Evolutionary conservation across 1,140 invertebrate species (phyloP), one percentile per base, ranked within the genome.

Genomic region (Drosophila chauvacae): DNA sequence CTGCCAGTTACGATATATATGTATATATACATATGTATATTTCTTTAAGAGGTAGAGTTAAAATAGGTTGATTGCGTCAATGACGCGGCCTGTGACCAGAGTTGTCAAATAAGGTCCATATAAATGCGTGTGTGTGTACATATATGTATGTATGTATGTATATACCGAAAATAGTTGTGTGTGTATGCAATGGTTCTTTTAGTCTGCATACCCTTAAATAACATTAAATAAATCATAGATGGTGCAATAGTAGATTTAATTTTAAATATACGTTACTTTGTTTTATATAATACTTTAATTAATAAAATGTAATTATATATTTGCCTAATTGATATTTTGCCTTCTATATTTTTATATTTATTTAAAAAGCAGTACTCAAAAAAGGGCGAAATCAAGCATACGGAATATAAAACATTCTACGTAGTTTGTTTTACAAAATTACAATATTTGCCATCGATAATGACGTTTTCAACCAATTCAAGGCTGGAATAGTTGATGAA

Each of bases 401-500:
- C 39, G 26, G 47, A 53, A 20, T 11, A 23, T 16, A 16, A 20
- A 9, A 45, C 11, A 26, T 50, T 68, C n/a, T 10, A 16, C 37
- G 13, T 10, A 14, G 68, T 55, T 59, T 76, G 2, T 11, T 18
- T 41, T 61, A 47, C 65, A 72, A 76, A 44, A 77, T 77, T 77
- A 73, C 73, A 41, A 76, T 62, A 73, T 74, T 56, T 77, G 73
- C 47, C 41, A 68, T 69, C 72, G 80, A 90, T 72, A 85, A 90
- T 74, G 81, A 73, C 58, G 77, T 65, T 84, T 58, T 47, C 69
- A 59, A 68, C 58, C 81, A 83, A 77, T 61, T 78, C 64, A 59
- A 83, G 80, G 64, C 65, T 56, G 78, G 76, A 77, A 64, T 91
- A 91, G 80, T 92, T 72, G 63, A 59, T 94, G 72, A 95, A 61